Base-by-base conservation (phyloP, 2,797 vertebrate species). In the Iguana delicatissima region DNA sequence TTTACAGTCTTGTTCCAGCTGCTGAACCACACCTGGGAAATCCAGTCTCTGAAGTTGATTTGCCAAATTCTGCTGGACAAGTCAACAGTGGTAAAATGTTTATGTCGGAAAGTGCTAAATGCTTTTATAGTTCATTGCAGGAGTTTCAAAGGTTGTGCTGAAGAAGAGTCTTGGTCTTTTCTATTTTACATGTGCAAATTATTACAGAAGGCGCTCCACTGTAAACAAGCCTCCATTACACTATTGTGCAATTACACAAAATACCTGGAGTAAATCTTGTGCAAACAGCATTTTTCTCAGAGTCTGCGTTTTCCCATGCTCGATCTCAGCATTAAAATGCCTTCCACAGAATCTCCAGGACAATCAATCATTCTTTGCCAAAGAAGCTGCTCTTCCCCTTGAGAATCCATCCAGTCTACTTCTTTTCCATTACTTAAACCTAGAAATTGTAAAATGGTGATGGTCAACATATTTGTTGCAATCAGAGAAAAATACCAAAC, bases 321-420 rank as follows among this genome's bases (percentile, higher is more conserved):
- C 94, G 98, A 97, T 91, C 99, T 98, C 93, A 99, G 97, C 98
- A 99, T 98, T 91, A 99, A 94, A 16, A 98, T 97, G 26, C 98
- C 98, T 96, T 99, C 99, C 32, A 99, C 98, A 29, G 98, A 97
- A 94, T 96, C 96, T 89, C 99, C 99, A 0, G 99, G 98, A 89
- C 97, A 99, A 94, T 99, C 98, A 12, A 98, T 98, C 99, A 99
- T 99, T 94, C 97, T 98, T 92, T 98, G 98, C 99, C 99, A 99
- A 82, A 99, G 96, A 64, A 95, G 97, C 95, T 98, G 98, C 84
- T 99, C 99, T 95, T 99, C 99, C 46, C 99, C 99, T 8, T 95
- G 98, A 4, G 99, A 98, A 96, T 99, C 99, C 98, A 99, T 99
- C 99, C 99, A 99, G 95, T 99, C 98, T 38, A 99, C 99, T 24